Percentiles rank a stretch among this genome's conserved stretches.
phyloP scores from a whole-genome alignment of 2,888 invertebrate species.

The Eristalinus aeneus region DNA sequence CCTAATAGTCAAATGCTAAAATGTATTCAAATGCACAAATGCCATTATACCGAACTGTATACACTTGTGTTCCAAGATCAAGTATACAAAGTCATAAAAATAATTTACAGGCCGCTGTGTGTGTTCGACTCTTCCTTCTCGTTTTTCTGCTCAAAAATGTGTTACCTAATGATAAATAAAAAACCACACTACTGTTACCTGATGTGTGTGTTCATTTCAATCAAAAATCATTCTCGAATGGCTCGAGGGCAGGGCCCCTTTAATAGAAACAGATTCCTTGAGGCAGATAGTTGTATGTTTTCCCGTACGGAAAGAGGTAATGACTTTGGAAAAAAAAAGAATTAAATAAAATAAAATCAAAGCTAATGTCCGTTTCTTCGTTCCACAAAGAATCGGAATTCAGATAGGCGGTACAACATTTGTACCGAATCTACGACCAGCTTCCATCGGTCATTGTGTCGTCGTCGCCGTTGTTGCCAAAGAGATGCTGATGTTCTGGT shows the following conservation, averaged over 20 bases:
- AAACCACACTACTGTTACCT: conserved; percentile 63
- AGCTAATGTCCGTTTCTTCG: conserved; percentile 57
- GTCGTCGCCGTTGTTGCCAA: conserved; percentile 25
- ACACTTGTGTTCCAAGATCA: neutral
- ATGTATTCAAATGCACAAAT: too few species aligned
- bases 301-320: conserved; percentile 55
- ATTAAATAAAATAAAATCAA: conserved; percentile 31
- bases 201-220: conserved; percentile 45
- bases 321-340: conserved; percentile 48
- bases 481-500: conserved; percentile 38
- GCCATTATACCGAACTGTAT: neutral
- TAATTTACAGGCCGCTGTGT: neutral
- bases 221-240: conserved; percentile 48
- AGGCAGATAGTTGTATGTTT: conserved; percentile 52
- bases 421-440: conserved; percentile 10
- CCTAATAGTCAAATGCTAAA: too few species aligned
- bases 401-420: conserved; percentile 1
- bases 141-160: neutral
- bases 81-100: neutral
- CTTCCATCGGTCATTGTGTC: conserved; percentile 7
- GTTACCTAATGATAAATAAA: conserved; percentile 57
- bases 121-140: neutral
- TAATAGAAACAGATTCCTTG: conserved; percentile 61
- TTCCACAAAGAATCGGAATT: conserved; percentile 35
- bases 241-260: conserved; percentile 55